Evolutionary conservation across 2,888 invertebrate species (phyloP).

Genomic region (Melinaea marsaeus): DNA sequence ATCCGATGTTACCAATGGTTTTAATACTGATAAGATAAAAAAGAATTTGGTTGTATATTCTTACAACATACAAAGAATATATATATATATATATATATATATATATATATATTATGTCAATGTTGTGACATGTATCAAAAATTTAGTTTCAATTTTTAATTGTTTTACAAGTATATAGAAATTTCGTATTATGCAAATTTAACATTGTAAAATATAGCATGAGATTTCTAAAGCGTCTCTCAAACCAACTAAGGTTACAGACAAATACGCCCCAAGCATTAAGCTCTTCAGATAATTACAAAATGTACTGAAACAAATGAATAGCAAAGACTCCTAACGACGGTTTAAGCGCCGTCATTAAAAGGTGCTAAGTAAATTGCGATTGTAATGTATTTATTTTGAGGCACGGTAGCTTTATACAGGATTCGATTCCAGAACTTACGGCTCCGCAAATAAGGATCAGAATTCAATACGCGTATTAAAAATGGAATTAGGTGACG

Average conservation of each 20-base stretch:
- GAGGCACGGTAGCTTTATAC: constrained; percentile 1
- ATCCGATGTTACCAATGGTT: too few species aligned
- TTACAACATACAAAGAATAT: too few species aligned
- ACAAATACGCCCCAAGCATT: constrained; percentile 16
- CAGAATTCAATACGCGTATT: constrained; percentile 7
- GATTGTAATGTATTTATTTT: constrained; percentile 29
- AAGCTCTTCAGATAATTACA: constrained; percentile 24
- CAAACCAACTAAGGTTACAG: constrained; percentile 16
- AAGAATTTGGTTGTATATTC: too few species aligned
- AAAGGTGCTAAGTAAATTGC: constrained; percentile 36
- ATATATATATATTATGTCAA: too few species aligned
- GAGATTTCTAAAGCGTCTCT: constrained; percentile 1
- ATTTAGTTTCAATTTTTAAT: too few species aligned
- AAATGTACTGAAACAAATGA: constrained; percentile 28
- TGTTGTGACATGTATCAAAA: too few species aligned
- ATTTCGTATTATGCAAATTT: not conserved
- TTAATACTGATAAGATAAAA: too few species aligned
- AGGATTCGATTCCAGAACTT: constrained; percentile 4
- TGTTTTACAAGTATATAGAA: too few species aligned
- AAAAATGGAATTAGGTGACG: constrained; percentile 8
- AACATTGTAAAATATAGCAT: not conserved
- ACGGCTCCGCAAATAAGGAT: not conserved
- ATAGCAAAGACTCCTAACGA: constrained; percentile 25
- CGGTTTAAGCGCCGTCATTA: constrained; percentile 28
- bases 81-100: too few species aligned